Evolutionary conservation across 2,888 invertebrate genomes (phyloP), one percentile per base, ranked within the genome.

Genomic region (Synergus gifuensis): DNA sequence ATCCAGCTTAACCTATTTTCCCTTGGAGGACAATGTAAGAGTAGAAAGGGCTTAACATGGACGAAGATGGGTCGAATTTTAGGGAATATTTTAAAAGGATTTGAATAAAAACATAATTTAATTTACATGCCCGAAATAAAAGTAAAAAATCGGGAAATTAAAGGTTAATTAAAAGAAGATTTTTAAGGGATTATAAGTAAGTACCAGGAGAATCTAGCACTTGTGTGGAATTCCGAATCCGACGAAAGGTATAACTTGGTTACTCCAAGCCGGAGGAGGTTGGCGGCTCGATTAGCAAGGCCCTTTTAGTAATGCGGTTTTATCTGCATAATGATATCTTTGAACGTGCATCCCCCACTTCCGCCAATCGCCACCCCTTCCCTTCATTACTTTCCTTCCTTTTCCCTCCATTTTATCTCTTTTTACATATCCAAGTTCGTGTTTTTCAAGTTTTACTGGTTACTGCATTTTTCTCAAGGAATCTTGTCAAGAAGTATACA

Each of bases 241-340:
- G 11, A 76, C 54, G 42, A 77, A 73, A 80, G 69, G 58, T 79
- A 60, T 46, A 46, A 14, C 42, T 73, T 76, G 76, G 63, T 36
- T 58, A 40, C n/a, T n/a, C 8, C 54, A 8, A 54, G 60, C 60
- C 28, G 78, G 81, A 80, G 82, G 76, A 78, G 77, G 77, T 77
- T 77, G 63, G 78, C 79, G 78, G 79, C 81, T 82, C 87, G 88
- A 87, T 87, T 87, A 88, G 85, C 82, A 79, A 80, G 79, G 83
- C 82, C 82, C 86, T 87, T 86, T 86, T 84, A 87, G 88, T 85
- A 86, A 87, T 87, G 86, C 84, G 84, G 87, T 85, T 87, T 88
- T 89, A 89, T 89, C 89, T 87, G 82, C 83, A 87, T 87, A 88
- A 88, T 87, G 87, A 88, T 89, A 88, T 89, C 87, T 85, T 82